phyloP scores from a whole-genome alignment of 1,140 invertebrate genomes.

The Penaeus indicus region DNA sequence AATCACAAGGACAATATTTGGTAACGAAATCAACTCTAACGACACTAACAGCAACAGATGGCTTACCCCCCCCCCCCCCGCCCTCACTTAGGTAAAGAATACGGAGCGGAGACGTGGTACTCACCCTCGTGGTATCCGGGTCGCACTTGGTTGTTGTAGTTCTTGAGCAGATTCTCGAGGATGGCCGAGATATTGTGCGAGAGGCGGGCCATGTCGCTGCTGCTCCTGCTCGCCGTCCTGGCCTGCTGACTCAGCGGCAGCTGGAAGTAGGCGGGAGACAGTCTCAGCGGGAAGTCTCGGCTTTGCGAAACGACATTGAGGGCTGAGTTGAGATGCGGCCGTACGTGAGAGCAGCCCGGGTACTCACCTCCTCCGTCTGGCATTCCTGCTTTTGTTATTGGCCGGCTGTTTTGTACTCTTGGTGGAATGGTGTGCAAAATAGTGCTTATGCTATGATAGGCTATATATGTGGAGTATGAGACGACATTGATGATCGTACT shows the following conservation, averaged over 20 bases:
- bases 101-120: background rate
- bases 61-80: too few species aligned
- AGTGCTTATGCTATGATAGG: too few species aligned
- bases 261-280: background rate
- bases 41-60: too few species aligned
- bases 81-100: too few species aligned
- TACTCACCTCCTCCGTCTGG: background rate
- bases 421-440: too few species aligned
- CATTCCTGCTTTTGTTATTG: too few species aligned
- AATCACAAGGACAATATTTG: too few species aligned
- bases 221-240: slow-evolving; percentile 33
- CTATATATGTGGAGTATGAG: too few species aligned
- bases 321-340: background rate
- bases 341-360: background rate
- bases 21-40: too few species aligned
- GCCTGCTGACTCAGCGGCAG: slow-evolving; percentile 6
- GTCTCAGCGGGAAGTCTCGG: too few species aligned
- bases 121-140: slow-evolving; percentile 73
- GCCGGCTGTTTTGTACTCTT: too few species aligned
- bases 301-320: background rate
- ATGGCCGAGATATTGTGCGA: slow-evolving; percentile 72
- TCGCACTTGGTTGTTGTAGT: slow-evolving; percentile 74
- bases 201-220: slow-evolving; percentile 63
- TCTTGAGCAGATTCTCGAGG: slow-evolving; percentile 72
- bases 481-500: too few species aligned